Evolutionary conservation across 2,888 invertebrate species (phyloP).

Genomic region (Drosophila monieri): DNA sequence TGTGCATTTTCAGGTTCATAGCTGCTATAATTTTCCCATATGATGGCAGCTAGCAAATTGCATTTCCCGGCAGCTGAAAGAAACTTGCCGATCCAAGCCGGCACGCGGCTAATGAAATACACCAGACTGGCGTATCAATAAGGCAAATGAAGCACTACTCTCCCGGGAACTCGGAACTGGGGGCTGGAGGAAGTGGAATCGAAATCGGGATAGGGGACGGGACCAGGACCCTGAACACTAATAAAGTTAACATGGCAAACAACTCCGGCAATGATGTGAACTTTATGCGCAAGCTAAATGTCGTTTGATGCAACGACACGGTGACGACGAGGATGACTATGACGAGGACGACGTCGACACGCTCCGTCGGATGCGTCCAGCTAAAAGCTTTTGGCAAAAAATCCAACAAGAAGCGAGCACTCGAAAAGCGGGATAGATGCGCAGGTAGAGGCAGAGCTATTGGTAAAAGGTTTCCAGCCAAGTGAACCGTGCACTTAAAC

Average conservation of each 20-base stretch:
- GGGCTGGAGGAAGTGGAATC: not conserved
- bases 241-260: conserved; percentile 73
- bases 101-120: conserved; percentile 63
- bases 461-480: conserved; percentile 57
- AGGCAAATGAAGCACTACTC: conserved; percentile 48
- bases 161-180: not conserved
- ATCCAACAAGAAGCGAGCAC: conserved; percentile 37
- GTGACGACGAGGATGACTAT: conserved; percentile 11
- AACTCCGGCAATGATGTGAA: conserved; percentile 63
- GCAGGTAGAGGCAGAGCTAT: conserved; percentile 53
- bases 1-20: conserved; percentile 29
- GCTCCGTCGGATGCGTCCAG: conserved; percentile 60
- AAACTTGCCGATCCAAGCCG: conserved; percentile 40
- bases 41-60: conserved; percentile 41
- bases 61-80: conserved; percentile 45
- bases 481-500: conserved; percentile 48
- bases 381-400: conserved; percentile 69
- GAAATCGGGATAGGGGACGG: not conserved
- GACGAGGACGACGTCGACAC: conserved; percentile 35
- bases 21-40: conserved; percentile 43
- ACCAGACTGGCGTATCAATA: conserved; percentile 64
- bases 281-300: conserved; percentile 73
- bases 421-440: conserved; percentile 41
- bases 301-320: conserved; percentile 62
- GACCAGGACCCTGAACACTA: conserved; percentile 40